A percentile compares a stretch with the other conserved stretches of the same genome.
These are phyloP conservation scores for Apogon hyalosoma DNA, from an alignment of 2,797 vertebrate species.

Conservation along the genomic window DNA sequence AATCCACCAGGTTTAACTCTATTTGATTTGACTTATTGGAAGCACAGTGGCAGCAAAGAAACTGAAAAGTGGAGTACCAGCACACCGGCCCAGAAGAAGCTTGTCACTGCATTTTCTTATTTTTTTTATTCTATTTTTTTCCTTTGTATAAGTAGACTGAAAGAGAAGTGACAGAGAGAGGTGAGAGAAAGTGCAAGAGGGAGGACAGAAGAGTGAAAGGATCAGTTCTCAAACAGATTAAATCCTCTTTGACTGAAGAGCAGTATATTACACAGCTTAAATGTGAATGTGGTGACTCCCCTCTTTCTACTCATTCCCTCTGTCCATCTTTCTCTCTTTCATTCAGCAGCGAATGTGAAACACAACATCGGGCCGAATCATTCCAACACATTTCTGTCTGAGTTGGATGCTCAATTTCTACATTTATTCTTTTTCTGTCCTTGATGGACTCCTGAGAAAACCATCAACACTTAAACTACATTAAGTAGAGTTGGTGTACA, in stretches of 20 bases:
- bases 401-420: slow-evolving; percentile 26
- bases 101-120: slow-evolving; percentile 3
- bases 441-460: neutral
- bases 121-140: neutral
- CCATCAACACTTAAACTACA: neutral
- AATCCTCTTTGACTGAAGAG: slow-evolving; percentile 68
- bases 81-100: slow-evolving; percentile 16
- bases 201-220: slow-evolving; percentile 55
- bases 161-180: slow-evolving; percentile 27
- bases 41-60: slow-evolving; percentile 21
- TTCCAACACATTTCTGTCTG: slow-evolving; percentile 29
- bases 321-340: slow-evolving; percentile 3
- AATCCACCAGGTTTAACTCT: slow-evolving; percentile 22
- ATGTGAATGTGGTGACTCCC: slow-evolving; percentile 3
- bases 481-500: neutral
- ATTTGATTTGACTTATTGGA: slow-evolving; percentile 48
- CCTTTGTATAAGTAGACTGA: slow-evolving; percentile 7
- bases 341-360: slow-evolving; percentile 55
- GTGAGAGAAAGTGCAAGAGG: slow-evolving; percentile 39
- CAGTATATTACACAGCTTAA: slow-evolving; percentile 66
- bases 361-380: slow-evolving; percentile 47
- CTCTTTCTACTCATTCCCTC: slow-evolving; percentile 15
- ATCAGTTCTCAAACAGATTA: slow-evolving; percentile 66
- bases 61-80: slow-evolving; percentile 11
- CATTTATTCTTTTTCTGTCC: slow-evolving; percentile 14